Evolutionary conservation across 1,140 invertebrate species (phyloP).

Genomic region (Magallana angulata): DNA sequence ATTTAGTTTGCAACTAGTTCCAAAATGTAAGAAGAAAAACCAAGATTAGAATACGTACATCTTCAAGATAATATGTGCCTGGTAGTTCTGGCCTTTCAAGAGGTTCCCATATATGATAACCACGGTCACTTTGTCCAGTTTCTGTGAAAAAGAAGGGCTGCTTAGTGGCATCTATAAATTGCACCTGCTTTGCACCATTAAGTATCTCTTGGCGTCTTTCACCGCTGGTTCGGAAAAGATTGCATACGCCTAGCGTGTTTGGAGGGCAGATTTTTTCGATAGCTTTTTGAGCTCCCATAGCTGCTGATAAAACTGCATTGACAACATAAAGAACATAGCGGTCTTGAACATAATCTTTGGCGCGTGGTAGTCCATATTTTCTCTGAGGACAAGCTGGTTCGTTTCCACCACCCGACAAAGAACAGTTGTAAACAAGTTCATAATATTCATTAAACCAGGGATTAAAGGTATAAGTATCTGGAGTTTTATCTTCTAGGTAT

Average conservation of each 20-base stretch:
- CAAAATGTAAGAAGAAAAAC: background rate
- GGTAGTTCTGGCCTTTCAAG: constrained; percentile 30
- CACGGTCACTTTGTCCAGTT: constrained; percentile 74
- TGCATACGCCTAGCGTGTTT: constrained; percentile 62
- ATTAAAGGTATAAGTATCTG: constrained; percentile 75
- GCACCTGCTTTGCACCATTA: constrained; percentile 64
- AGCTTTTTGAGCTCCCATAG: constrained; percentile 71
- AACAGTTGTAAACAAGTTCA: constrained; percentile 78
- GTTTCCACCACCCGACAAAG: constrained; percentile 44
- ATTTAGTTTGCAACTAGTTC: too few species aligned
- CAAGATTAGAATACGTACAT: constrained; percentile 62
- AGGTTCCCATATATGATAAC: constrained; percentile 76
- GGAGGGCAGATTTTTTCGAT: constrained; percentile 62
- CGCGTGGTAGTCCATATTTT: constrained; percentile 63
- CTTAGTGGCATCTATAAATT: constrained; percentile 72
- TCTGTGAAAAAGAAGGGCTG: constrained; percentile 74
- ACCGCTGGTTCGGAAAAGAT: constrained; percentile 66
- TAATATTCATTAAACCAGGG: constrained; percentile 81
- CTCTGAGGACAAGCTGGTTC: constrained; percentile 42
- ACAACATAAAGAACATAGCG: constrained; percentile 75
- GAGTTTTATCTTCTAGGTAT: constrained; percentile 76
- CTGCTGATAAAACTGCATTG: constrained; percentile 76
- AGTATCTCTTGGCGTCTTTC: constrained; percentile 69
- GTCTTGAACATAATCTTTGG: constrained; percentile 73
- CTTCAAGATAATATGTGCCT: constrained; percentile 57